phyloP scores from a whole-genome alignment of 1,140 invertebrate species.

The Parapsyche elsis region DNA sequence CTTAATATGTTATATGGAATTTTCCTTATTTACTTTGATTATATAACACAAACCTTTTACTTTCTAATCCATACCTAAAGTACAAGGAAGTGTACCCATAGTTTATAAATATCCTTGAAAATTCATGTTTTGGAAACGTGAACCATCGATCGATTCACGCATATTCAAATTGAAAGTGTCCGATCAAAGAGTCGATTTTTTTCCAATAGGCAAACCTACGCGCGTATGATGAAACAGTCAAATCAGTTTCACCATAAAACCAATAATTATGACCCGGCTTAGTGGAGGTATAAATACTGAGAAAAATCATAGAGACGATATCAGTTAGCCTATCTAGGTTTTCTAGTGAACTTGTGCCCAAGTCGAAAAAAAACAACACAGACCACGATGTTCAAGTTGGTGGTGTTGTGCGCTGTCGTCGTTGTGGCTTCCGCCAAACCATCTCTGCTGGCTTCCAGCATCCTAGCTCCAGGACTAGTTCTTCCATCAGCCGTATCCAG shows the following conservation, averaged over 20 bases:
- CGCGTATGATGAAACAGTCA: conserved; percentile 12
- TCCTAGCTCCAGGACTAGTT: conserved; percentile 35
- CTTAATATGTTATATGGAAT: too few species aligned
- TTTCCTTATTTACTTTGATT: too few species aligned
- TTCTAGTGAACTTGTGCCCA: conserved; percentile 58
- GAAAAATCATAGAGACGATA: conserved; percentile 54
- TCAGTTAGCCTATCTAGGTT: conserved; percentile 60
- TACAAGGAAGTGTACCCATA: not conserved
- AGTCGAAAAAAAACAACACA: conserved; percentile 61
- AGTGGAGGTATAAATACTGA: conserved; percentile 61
- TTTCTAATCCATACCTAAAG: not conserved
- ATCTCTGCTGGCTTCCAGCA: conserved; percentile 51
- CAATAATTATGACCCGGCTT: not conserved
- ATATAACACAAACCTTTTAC: too few species aligned
- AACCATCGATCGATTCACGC: not conserved
- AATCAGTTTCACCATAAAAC: conserved; percentile 1
- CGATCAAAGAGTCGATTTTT: not conserved
- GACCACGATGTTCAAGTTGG: conserved; percentile 69
- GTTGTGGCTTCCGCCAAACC: conserved; percentile 54
- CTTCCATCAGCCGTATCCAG: conserved; percentile 54
- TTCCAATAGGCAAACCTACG: not conserved
- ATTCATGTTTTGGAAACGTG: not conserved
- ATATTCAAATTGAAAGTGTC: conserved; percentile 19
- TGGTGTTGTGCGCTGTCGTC: conserved; percentile 57
- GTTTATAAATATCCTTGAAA: not conserved